Base-by-base conservation (phyloP, 2,888 invertebrate species). In the Dyspetes luteomarginatus region DNA sequence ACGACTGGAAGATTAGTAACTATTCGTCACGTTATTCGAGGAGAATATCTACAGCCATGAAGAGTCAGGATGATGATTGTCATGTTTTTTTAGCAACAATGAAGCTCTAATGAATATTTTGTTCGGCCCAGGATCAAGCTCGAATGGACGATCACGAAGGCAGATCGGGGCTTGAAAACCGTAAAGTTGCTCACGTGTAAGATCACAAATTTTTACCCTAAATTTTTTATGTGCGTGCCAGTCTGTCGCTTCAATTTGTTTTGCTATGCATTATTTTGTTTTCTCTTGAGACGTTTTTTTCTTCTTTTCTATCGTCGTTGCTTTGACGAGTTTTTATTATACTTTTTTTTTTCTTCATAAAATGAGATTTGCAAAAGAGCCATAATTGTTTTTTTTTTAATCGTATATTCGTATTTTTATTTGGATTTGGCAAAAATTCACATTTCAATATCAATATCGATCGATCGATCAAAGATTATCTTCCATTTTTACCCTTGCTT, bases 161-260 rank as follows among this genome's bases (percentile, higher is more conserved):
- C 80, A 85, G 84, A 85, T 84, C 69, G 76, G 68, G 76, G 65
- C 78, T 84, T 83, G 72, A 83, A 83, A 77, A 65, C 71, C 64
- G 77, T 74, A 72, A 76, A 69, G 72, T 80, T 78, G 68, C 73
- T 77, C 30, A 84, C 79, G 75, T 55, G 87, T 85, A 86, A 87
- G 87, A 78, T 82, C 74, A 78, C 71, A 19, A 67, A 81, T 81
- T 80, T 75, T 77, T 75, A 72, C 81, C 60, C 50, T 77, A 24
- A 77, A 41, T 83, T 55, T 71, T 73, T 72, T 36, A 24, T 74
- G 17, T 73, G 41, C 17, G 28, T 60, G 52, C 48, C 56, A 52
- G 43, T 71, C 17, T 73, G 9, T 64, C 62, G 80, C n/a, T 72
- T 55, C 36, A 62, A 48, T 17, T 75, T 69, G 65, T 58, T 69